Percentiles rank a stretch among this genome's conserved stretches.
phyloP scores from a whole-genome alignment of 2,888 invertebrate species.

The Zeuzera pyrina region DNA sequence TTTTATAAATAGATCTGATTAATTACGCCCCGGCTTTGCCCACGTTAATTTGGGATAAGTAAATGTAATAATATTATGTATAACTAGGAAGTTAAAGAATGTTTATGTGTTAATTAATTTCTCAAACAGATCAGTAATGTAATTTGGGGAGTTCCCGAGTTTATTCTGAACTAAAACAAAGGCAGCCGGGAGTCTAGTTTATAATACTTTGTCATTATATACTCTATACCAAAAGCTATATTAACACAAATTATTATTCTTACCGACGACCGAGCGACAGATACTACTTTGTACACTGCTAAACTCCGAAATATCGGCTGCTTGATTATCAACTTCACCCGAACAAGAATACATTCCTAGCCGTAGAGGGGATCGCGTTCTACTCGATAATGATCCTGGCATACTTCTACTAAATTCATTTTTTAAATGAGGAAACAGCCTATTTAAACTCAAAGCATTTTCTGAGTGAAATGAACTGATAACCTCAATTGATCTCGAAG shows the following conservation, averaged over 20 bases:
- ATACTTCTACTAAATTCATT: conserved; percentile 60
- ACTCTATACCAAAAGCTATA: too few species aligned
- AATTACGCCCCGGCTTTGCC: too few species aligned
- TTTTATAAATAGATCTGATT: too few species aligned
- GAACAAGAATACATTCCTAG: conserved; percentile 31
- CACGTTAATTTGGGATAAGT: too few species aligned
- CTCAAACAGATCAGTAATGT: too few species aligned
- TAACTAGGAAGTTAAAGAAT: too few species aligned
- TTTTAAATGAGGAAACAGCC: conserved; percentile 76
- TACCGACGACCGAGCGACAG: conserved; percentile 70
- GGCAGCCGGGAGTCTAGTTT: too few species aligned
- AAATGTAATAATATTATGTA: too few species aligned
- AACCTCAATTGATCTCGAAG: conserved; percentile 76
- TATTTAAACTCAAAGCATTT: conserved; percentile 71
- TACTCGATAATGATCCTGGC: conserved; percentile 49
- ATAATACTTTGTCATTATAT: too few species aligned
- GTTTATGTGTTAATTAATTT: too few species aligned
- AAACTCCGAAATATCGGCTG: conserved; percentile 64
- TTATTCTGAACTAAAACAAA: too few species aligned
- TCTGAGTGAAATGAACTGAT: conserved; percentile 72
- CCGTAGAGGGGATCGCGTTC: conserved; percentile 38
- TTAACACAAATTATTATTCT: conserved; percentile 21
- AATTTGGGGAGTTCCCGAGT: too few species aligned
- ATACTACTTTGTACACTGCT: conserved; percentile 74
- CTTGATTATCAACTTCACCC: conserved; percentile 58